A percentile compares a stretch with the other conserved stretches of the same genome.
Evolutionary conservation across 1,140 invertebrate species (phyloP).

Genomic region (Drosophila athabasca): DNA sequence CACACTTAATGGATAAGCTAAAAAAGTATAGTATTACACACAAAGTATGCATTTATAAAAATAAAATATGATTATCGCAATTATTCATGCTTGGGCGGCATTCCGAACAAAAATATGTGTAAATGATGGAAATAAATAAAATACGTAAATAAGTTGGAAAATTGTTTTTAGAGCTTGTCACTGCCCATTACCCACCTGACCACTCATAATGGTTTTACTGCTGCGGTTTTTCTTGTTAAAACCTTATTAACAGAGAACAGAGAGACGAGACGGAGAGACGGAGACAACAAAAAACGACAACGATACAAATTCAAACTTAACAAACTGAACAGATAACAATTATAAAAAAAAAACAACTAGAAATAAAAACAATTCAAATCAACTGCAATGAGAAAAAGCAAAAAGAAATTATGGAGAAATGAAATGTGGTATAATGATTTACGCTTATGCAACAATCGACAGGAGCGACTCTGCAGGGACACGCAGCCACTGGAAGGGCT

Average conservation of each 20-base stretch:
- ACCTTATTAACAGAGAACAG: slow-evolving; percentile 29
- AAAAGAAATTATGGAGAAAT: slow-evolving; percentile 18
- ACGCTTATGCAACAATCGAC: slow-evolving; percentile 75
- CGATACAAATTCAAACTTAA: slow-evolving; percentile 29
- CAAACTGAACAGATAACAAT: slow-evolving; percentile 23
- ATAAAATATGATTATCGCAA: slow-evolving; percentile 14
- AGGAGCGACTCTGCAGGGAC: slow-evolving; percentile 40
- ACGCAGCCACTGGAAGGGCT: slow-evolving; percentile 66
- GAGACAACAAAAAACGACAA: slow-evolving; percentile 22
- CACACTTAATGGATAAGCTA: no score
- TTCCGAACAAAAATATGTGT: slow-evolving; percentile 11
- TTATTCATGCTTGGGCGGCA: slow-evolving; percentile 27
- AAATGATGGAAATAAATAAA: slow-evolving; percentile 31
- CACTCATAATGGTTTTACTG: slow-evolving; percentile 47
- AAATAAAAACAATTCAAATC: slow-evolving; percentile 26
- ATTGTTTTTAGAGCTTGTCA: slow-evolving; percentile 29
- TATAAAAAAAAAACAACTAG: slow-evolving; percentile 14
- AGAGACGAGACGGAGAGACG: slow-evolving; percentile 16
- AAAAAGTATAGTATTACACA: no score
- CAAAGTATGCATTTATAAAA: neutral
- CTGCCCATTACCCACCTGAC: slow-evolving; percentile 69
- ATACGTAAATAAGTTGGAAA: slow-evolving; percentile 34
- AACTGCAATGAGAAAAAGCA: slow-evolving; percentile 48
- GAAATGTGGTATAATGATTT: slow-evolving; percentile 35
- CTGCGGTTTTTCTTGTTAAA: slow-evolving; percentile 33